Evolutionary conservation across 2,888 invertebrate species (phyloP).

Genomic region (Hetaerina titia): DNA sequence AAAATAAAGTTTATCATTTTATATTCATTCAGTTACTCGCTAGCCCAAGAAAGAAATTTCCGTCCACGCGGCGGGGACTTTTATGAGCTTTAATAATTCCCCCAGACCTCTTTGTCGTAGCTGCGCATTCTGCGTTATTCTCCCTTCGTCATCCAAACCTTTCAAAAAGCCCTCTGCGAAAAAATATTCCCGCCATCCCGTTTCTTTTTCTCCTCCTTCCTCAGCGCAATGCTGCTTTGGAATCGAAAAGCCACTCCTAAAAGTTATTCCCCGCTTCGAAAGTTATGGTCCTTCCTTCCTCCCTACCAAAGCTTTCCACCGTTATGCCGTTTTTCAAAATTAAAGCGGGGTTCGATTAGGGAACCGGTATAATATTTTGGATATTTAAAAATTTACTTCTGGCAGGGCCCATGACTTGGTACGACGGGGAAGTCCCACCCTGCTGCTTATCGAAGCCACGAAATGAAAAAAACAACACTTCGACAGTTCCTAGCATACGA

Average conservation of each 20-base stretch:
- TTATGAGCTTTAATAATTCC: slow-evolving; percentile 17
- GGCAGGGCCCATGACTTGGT: too few relatives aligned
- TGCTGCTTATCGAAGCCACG: too few relatives aligned
- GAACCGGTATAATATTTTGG: neutral
- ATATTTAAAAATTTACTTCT: too few relatives aligned
- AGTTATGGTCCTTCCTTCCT: neutral
- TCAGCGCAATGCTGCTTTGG: neutral
- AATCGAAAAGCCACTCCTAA: neutral
- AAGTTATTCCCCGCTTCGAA: neutral
- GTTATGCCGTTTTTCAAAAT: neutral
- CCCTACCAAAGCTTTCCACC: too few relatives aligned
- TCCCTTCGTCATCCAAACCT: neutral
- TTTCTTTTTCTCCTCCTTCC: neutral
- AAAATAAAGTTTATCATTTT: slow-evolving; percentile 5
- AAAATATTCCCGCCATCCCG: slow-evolving; percentile 7
- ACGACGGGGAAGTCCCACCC: too few relatives aligned
- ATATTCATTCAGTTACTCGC: slow-evolving; percentile 17
- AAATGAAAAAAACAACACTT: too few relatives aligned
- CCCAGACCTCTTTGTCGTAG: neutral
- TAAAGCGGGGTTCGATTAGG: neutral
- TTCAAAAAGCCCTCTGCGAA: neutral
- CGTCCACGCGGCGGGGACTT: neutral
- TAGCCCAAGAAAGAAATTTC: neutral
- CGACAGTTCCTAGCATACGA: too few relatives aligned
- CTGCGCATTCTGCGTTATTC: neutral